A percentile compares a stretch with the other conserved stretches of the same genome.
phyloP scores from a whole-genome alignment of 2,113 vertebrate genomes.

The Campylomormyrus numenius region DNA sequence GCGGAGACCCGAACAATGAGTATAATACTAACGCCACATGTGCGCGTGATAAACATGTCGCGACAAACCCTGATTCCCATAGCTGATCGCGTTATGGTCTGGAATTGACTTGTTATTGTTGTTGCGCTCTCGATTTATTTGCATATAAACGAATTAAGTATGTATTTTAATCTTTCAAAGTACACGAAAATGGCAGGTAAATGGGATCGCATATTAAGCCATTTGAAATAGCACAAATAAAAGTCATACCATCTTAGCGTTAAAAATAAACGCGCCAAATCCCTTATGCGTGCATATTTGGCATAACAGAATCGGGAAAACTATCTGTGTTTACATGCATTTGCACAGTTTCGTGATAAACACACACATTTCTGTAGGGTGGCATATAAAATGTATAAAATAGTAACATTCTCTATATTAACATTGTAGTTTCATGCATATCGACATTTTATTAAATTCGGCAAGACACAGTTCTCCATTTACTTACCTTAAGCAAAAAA shows the following conservation, averaged over 20 bases:
- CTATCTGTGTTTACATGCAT: neutral
- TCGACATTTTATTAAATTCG: neutral
- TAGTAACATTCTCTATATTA: neutral
- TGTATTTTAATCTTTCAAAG: neutral
- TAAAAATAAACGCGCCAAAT: neutral
- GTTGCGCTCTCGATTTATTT: neutral
- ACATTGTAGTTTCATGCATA: neutral
- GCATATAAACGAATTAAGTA: neutral
- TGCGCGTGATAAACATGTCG: neutral
- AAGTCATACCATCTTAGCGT: neutral
- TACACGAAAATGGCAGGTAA: neutral
- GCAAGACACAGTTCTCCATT: neutral
- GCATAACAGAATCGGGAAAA: neutral
- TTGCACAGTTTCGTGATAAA: neutral
- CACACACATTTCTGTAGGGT: neutral
- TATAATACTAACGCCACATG: neutral
- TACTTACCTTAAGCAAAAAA: slow-evolving; percentile 11
- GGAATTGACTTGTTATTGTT: neutral
- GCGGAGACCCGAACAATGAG: neutral
- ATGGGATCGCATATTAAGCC: neutral
- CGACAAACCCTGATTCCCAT: neutral
- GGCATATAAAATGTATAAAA: neutral
- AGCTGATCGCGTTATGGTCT: neutral
- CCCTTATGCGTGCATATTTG: neutral
- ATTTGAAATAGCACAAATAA: neutral